Conservation (phyloP, 2,888 invertebrate species). For the Abrostola tripartita region DNA sequence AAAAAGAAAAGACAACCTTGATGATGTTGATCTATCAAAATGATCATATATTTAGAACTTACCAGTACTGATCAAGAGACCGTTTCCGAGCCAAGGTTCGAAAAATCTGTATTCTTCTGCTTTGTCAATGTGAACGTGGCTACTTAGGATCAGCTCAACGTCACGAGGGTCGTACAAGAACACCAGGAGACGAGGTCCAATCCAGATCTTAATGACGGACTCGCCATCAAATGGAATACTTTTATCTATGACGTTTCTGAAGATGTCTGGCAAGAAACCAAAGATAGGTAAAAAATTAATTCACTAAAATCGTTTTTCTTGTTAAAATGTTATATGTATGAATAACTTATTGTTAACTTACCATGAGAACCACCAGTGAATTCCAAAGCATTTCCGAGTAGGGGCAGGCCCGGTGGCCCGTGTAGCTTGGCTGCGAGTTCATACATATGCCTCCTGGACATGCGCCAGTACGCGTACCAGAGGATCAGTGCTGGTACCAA, state of each 20-base stretch:
- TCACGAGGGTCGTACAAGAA: slow-evolving; percentile 93
- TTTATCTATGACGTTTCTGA: slow-evolving; percentile 88
- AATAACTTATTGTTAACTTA: slow-evolving; percentile 76
- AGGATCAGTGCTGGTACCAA: slow-evolving; percentile 91
- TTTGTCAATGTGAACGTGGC: slow-evolving; percentile 94
- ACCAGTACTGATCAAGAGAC: slow-evolving; percentile 94
- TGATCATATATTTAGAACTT: slow-evolving; percentile 49
- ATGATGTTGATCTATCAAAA: not conserved
- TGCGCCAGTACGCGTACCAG: slow-evolving; percentile 92
- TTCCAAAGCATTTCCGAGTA: slow-evolving; percentile 93
- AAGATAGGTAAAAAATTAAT: not conserved
- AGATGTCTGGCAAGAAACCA: slow-evolving; percentile 88
- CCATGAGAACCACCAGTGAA: slow-evolving; percentile 92
- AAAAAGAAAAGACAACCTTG: not conserved
- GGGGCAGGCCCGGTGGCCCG: slow-evolving; percentile 91
- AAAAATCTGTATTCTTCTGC: slow-evolving; percentile 93
- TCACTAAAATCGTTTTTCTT: not conserved
- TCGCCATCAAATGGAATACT: slow-evolving; percentile 87
- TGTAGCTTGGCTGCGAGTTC: slow-evolving; percentile 92
- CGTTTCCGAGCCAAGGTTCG: slow-evolving; percentile 95
- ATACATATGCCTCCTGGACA: slow-evolving; percentile 91
- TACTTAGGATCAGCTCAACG: slow-evolving; percentile 93
- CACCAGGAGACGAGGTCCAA: slow-evolving; percentile 92
- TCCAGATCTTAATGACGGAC: slow-evolving; percentile 91
- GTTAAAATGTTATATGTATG: slow-evolving; percentile 5